A percentile compares a stretch with the other conserved stretches of the same genome.
Evolutionary conservation across 2,888 invertebrate species (phyloP).

Genomic region (Megastigmus dorsalis): DNA sequence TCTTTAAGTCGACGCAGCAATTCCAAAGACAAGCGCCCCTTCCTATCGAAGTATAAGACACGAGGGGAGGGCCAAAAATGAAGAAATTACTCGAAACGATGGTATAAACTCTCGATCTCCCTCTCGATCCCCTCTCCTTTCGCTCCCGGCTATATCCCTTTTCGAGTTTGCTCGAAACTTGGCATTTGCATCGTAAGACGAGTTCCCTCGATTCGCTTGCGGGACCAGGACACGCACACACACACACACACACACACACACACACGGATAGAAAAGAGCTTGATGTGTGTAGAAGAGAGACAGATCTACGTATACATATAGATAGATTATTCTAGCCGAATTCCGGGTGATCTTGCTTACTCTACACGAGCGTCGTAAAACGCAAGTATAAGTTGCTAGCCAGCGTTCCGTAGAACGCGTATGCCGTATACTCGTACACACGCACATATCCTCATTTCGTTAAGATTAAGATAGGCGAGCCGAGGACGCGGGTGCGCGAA

Average conservation of each 20-base stretch:
- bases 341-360: not conserved
- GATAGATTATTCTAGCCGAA: slow-evolving; percentile 10
- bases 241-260: too few species aligned
- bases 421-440: not conserved
- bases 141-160: too few species aligned
- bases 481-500: not conserved
- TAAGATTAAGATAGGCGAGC: slow-evolving; percentile 11
- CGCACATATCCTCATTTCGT: not conserved
- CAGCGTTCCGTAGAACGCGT: too few species aligned
- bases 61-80: slow-evolving; percentile 2
- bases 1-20: too few species aligned
- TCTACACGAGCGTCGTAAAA: not conserved
- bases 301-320: not conserved
- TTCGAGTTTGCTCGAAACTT: slow-evolving; percentile 10
- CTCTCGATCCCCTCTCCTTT: too few species aligned
- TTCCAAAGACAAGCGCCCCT: not conserved
- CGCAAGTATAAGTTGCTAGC: not conserved
- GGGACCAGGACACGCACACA: not conserved
- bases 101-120: too few species aligned
- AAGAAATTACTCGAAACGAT: not conserved
- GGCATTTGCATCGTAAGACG: not conserved
- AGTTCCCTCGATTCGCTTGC: slow-evolving; percentile 6
- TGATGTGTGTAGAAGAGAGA: not conserved
- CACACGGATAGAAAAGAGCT: not conserved
- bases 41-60: not conserved